Percentiles rank a stretch among this genome's conserved stretches.
These are phyloP conservation scores for Nomada flava DNA, from an alignment of 2,888 invertebrate genomes.

Conservation along the genomic window DNA sequence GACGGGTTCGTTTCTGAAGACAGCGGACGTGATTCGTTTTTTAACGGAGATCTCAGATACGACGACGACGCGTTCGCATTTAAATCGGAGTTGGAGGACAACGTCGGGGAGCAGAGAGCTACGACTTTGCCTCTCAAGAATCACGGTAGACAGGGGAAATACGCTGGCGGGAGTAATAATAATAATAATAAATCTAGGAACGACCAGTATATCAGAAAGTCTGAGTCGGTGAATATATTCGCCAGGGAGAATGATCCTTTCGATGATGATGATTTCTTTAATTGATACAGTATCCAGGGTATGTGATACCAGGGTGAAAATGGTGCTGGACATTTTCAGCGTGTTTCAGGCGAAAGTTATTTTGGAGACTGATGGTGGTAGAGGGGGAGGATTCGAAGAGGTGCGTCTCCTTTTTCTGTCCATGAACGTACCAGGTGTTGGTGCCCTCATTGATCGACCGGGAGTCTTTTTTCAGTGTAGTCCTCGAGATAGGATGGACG, in stretches of 20 bases:
- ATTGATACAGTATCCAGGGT: constrained; percentile 70
- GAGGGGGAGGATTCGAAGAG: not conserved
- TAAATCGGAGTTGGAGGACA: constrained; percentile 80
- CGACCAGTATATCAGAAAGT: constrained; percentile 91
- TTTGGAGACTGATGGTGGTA: not conserved
- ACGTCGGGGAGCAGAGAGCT: constrained; percentile 76
- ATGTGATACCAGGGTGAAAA: not conserved
- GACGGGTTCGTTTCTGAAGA: constrained; percentile 77
- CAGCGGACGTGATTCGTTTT: constrained; percentile 76
- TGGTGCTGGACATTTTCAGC: constrained; percentile 33
- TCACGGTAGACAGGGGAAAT: constrained; percentile 64
- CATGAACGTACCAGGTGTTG: constrained; percentile 9
- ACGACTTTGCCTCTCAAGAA: constrained; percentile 75
- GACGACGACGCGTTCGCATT: constrained; percentile 81
- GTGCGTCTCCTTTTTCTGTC: constrained; percentile 6
- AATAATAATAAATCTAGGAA: constrained; percentile 83
- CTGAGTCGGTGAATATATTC: constrained; percentile 96
- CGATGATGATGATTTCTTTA: constrained; percentile 95
- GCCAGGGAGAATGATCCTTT: constrained; percentile 94
- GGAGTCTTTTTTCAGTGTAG: not conserved
- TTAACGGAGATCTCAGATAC: constrained; percentile 79
- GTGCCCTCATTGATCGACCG: constrained; percentile 5
- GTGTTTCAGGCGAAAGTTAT: not conserved
- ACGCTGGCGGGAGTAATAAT: constrained; percentile 82
- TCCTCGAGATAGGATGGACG: not conserved